Evolutionary conservation across 2,888 invertebrate species (phyloP), one percentile per base, ranked within the genome.

Genomic region (Xestia c-nigrum): DNA sequence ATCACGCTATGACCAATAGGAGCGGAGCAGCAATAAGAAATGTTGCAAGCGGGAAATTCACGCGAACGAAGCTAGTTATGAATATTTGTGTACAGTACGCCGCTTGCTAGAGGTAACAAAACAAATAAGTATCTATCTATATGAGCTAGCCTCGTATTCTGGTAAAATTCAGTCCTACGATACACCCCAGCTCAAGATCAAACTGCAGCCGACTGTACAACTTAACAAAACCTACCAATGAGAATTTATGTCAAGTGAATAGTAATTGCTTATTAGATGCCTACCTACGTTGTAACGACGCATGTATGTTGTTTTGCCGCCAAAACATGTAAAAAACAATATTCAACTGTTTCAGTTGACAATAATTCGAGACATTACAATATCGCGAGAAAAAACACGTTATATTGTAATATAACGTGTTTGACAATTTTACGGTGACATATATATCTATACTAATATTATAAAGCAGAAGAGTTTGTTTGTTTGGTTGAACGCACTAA

Each of bases 191-290:
- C 55, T 12, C n/a, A n/a, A 55, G 5, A 50, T 50, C 10, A 12
- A 57, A 5, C 2, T 63, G 40, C 21, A 40, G 38, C 40, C 21
- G 63, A 40, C 63, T 40, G 63, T 40, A 40, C 38, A 57, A 24
- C 24, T 6, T 24, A 57, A 14, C 24, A 57, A 57, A 14, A 57
- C 57, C 38, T 38, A 40, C 55, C 64, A 76, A 83, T 72, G 64
- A 24, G 38, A 77, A 68, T 47, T 5, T 14, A 69, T 64, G 63
- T 71, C 71, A 64, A 59, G 52, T 83, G 72, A 76, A 83, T 81
- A 72, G 50, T 83, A 77, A 81, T 75, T 47, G 70, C 65, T 68
- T 72, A 77, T 40, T 40, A 73, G 50, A 59, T 71, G 52, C 38
- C 24, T 50, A 16, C 59, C 38, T 38, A 5, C 19, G 61, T 61